Conservation (phyloP, 2,113 vertebrate species). For the Struthidea cinerea region DNA sequence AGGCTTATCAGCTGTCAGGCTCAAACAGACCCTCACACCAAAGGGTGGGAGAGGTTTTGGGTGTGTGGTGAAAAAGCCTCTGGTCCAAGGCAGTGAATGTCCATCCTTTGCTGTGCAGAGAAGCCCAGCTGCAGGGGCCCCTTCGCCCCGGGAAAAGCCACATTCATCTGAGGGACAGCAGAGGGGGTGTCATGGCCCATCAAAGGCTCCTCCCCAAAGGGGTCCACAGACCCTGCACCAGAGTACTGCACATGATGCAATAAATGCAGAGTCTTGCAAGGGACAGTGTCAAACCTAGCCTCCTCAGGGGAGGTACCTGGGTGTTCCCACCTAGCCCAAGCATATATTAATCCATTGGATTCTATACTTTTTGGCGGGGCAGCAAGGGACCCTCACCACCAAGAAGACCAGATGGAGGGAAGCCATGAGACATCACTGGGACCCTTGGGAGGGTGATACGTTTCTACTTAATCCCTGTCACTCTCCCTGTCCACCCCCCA, state of each 20-base stretch:
- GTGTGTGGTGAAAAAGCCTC: neutral
- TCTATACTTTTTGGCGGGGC: neutral
- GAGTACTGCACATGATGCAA: neutral
- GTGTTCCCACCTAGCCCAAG: neutral
- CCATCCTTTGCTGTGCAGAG: neutral
- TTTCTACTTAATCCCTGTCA: neutral
- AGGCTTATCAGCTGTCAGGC: neutral
- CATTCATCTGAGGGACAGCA: neutral
- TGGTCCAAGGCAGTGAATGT: neutral
- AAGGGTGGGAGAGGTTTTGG: neutral
- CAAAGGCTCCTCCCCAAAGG: neutral
- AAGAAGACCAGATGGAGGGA: neutral
- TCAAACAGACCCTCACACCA: neutral
- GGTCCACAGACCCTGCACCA: neutral
- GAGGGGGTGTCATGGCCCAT: neutral
- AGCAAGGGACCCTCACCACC: fast-evolving
- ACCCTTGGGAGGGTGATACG: neutral
- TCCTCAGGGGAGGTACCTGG: neutral
- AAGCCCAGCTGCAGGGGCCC: neutral
- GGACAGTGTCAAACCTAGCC: neutral
- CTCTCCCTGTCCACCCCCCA: too few relatives aligned
- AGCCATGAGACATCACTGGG: neutral
- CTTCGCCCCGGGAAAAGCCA: neutral
- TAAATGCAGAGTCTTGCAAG: neutral
- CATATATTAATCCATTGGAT: too few relatives aligned